Conservation (phyloP, 2,113 vertebrate genomes). For the Hystrix cristata region DNA sequence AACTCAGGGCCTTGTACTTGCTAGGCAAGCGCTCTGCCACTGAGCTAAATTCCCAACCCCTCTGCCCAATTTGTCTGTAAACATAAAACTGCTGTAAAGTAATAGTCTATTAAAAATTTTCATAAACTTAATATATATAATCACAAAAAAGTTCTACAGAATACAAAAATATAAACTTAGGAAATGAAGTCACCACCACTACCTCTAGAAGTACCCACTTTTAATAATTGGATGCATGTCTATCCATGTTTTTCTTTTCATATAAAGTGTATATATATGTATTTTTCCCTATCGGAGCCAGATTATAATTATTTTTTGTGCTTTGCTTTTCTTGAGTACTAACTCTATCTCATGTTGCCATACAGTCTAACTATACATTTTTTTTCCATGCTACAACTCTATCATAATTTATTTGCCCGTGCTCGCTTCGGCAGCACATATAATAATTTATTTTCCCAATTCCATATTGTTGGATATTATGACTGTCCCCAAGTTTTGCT, state of each 20-base stretch:
- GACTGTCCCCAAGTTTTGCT: background rate
- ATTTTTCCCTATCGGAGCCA: background rate
- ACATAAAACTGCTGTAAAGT: background rate
- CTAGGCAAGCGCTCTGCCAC: too few species aligned
- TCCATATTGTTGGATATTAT: background rate
- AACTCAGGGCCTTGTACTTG: too few species aligned
- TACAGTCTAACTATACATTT: background rate
- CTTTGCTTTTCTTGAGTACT: background rate
- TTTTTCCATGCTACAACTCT: background rate
- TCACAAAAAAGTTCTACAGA: background rate
- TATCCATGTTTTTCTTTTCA: background rate
- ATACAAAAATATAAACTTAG: background rate
- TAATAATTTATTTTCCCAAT: background rate
- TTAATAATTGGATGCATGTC: background rate
- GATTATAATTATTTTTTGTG: background rate
- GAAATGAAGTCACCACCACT: background rate
- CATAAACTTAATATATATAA: constrained; percentile 18
- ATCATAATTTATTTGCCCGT: background rate
- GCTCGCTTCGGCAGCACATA: background rate
- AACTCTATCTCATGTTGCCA: background rate
- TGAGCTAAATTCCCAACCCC: too few species aligned
- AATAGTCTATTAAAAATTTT: background rate
- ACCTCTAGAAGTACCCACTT: background rate
- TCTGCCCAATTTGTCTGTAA: background rate
- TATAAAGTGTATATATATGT: background rate